Evolutionary conservation across 2,797 vertebrate species (phyloP).

Genomic region (Poeciliopsis turneri): DNA sequence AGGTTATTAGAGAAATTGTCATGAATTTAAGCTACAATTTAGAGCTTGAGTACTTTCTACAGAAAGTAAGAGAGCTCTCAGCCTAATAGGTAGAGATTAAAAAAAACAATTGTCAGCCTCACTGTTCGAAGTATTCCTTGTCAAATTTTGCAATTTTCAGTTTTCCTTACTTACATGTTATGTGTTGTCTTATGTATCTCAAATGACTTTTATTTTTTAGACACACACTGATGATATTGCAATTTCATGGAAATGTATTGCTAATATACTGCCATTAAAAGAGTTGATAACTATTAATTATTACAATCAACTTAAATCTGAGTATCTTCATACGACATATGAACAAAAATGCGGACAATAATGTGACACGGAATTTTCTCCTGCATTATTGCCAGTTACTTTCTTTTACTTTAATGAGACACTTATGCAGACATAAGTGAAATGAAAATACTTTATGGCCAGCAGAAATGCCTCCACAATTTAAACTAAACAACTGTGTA

Average conservation of each 20-base stretch:
- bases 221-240: neutral
- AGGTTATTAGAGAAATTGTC: constrained; percentile 46
- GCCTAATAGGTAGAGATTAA: neutral
- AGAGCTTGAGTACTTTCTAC: constrained; percentile 15
- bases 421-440: neutral
- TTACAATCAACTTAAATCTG: neutral
- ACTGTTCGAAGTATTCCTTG: neutral
- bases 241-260: neutral
- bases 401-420: neutral
- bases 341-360: neutral
- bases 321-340: neutral
- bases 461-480: neutral
- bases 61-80: neutral
- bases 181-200: neutral
- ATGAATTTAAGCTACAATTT: constrained; percentile 11
- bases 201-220: neutral
- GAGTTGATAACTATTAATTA: neutral
- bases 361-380: neutral
- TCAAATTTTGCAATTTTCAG: neutral
- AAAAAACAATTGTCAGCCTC: neutral
- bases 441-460: neutral
- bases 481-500: neutral
- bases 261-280: neutral
- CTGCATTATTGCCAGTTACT: neutral
- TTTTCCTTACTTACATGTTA: neutral